phyloP scores from a whole-genome alignment of 92 coral and sea anemone species.

The Zoanthus gigantus region DNA sequence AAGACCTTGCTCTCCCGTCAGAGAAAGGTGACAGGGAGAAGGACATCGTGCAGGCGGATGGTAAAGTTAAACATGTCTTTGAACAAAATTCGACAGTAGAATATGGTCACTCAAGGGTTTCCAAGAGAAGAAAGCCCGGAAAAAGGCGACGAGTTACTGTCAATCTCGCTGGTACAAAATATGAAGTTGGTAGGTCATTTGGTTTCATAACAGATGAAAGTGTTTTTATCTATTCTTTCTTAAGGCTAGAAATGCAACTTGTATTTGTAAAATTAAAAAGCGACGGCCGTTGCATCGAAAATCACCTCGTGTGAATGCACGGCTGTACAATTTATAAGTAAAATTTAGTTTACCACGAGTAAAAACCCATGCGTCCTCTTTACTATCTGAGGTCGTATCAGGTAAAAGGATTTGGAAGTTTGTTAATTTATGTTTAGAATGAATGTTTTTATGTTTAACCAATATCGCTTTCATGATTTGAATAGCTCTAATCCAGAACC shows the following conservation, averaged over 20 bases:
- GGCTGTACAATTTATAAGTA: no score
- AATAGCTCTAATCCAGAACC: not conserved
- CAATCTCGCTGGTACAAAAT: slow-evolving; percentile 91
- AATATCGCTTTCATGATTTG: not conserved
- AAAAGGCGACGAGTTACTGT: slow-evolving; percentile 83
- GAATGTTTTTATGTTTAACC: not conserved
- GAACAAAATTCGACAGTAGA: not conserved
- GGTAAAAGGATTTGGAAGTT: not conserved
- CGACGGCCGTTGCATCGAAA: not conserved
- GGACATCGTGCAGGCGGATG: not conserved
- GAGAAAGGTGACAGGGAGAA: not conserved
- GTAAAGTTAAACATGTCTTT: not conserved
- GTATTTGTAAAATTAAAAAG: not conserved
- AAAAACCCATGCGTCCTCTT: not conserved
- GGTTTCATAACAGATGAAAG: not conserved
- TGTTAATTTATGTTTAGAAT: not conserved
- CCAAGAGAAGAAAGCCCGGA: slow-evolving; percentile 57
- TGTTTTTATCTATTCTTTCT: not conserved
- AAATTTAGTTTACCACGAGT: not conserved
- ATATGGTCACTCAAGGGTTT: not conserved
- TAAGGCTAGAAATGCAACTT: not conserved
- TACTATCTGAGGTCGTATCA: not conserved
- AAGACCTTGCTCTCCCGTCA: not conserved
- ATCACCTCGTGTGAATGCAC: not conserved
- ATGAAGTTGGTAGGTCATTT: slow-evolving; percentile 86